Evolutionary conservation across 2,888 invertebrate species (phyloP).

Genomic region (Drosophila glabriapex): DNA sequence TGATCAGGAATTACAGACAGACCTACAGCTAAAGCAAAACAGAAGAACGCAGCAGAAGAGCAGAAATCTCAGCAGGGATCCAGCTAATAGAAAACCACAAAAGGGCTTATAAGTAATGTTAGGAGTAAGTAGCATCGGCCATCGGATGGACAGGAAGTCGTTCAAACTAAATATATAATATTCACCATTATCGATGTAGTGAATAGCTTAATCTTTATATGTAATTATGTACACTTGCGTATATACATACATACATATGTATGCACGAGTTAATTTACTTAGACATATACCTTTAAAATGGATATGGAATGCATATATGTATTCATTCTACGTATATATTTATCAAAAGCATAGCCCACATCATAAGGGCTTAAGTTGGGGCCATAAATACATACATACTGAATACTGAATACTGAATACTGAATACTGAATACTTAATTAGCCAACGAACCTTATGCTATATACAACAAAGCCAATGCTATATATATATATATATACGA

Average conservation of each 20-base stretch:
- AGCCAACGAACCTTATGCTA: constrained; percentile 28
- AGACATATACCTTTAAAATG: constrained; percentile 21
- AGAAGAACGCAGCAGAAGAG: constrained; percentile 13
- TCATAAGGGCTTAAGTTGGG: constrained; percentile 42
- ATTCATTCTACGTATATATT: constrained; percentile 9
- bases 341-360: constrained; percentile 38
- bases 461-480: constrained; percentile 11
- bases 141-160: constrained; percentile 22
- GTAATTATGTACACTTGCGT: constrained; percentile 18
- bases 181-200: constrained; percentile 73
- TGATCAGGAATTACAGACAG: constrained; percentile 6
- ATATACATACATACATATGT: constrained; percentile 15
- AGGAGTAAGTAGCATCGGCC: constrained; percentile 36
- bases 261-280: constrained; percentile 10
- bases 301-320: constrained; percentile 13
- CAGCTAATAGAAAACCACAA: constrained; percentile 2
- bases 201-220: constrained; percentile 65
- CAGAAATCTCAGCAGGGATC: neutral
- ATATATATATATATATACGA: neutral
- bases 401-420: constrained; percentile 17
- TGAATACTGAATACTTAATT: constrained; percentile 30
- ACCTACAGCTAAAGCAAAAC: neutral
- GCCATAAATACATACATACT: constrained; percentile 41
- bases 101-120: constrained; percentile 16
- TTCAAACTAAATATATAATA: constrained; percentile 43